Percentiles rank a stretch among this genome's conserved stretches.
Conservation (phyloP, 2,888 invertebrate species). For the Drosophila prostipennis region DNA sequence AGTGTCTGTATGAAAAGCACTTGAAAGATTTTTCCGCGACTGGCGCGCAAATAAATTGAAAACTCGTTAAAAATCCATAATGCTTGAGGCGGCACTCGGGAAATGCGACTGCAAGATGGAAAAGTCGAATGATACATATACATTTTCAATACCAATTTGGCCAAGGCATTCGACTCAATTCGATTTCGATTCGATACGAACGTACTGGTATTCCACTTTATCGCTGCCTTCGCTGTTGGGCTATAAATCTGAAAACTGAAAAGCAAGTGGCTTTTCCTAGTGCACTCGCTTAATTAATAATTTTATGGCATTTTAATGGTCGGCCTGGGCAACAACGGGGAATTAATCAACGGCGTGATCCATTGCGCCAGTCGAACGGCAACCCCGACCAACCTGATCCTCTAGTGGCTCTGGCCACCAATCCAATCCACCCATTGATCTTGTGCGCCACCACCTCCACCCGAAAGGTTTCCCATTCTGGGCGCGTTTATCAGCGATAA, state of each 20-base stretch:
- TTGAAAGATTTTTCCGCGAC: constrained; percentile 67
- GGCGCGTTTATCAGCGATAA: constrained; percentile 79
- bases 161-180: constrained; percentile 15
- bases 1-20: constrained; percentile 81
- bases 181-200: constrained; percentile 13
- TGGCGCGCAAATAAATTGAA: constrained; percentile 83
- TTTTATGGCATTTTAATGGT: constrained; percentile 80
- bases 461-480: constrained; percentile 64
- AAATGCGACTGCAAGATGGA: constrained; percentile 17
- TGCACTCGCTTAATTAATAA: constrained; percentile 78
- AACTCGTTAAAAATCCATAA: constrained; percentile 85
- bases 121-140: constrained; percentile 36
- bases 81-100: constrained; percentile 67
- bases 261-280: constrained; percentile 64
- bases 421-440: constrained; percentile 61
- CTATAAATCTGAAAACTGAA: constrained; percentile 74
- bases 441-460: constrained; percentile 39
- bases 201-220: constrained; percentile 46
- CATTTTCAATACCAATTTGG: constrained; percentile 34
- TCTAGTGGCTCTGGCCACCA: neutral
- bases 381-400: constrained; percentile 2
- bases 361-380: constrained; percentile 32
- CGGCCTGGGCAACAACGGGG: constrained; percentile 47
- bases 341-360: constrained; percentile 69
- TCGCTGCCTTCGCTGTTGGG: constrained; percentile 52